phyloP scores from a whole-genome alignment of 2,113 vertebrate genomes.

The Prinia subflava region DNA sequence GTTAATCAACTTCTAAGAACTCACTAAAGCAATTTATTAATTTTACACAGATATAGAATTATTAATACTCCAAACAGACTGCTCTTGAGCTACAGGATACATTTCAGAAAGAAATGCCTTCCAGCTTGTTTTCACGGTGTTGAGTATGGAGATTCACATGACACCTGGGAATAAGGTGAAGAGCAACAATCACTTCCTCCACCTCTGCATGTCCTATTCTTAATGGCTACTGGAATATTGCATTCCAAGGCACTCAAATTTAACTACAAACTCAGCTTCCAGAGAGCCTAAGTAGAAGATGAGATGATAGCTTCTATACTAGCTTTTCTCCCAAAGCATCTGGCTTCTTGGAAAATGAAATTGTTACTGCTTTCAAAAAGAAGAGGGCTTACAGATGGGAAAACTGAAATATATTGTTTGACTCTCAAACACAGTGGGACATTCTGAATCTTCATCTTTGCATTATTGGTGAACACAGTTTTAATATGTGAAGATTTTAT shows the following conservation, averaged over 20 bases:
- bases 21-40: not conserved
- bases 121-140: not conserved
- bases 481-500: not conserved
- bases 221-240: not conserved
- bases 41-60: not conserved
- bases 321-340: not conserved
- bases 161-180: not conserved
- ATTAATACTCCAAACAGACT: not conserved
- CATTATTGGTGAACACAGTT: not conserved
- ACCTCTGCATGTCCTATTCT: not conserved
- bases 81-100: not conserved
- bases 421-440: not conserved
- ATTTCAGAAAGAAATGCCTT: not conserved
- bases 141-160: rapidly evolving
- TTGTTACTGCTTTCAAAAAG: not conserved
- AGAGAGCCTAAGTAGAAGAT: not conserved
- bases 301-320: not conserved
- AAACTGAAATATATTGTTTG: not conserved
- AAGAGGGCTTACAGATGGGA: not conserved
- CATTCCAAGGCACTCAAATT: not conserved
- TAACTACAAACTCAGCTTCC: not conserved
- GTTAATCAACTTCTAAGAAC: not conserved
- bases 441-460: not conserved
- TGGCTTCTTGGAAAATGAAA: not conserved
- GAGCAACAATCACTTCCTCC: not conserved